Percentiles rank a stretch among this genome's conserved stretches.
Conservation (phyloP, 1,140 invertebrate genomes). For the Ceratosolen solmsi region DNA sequence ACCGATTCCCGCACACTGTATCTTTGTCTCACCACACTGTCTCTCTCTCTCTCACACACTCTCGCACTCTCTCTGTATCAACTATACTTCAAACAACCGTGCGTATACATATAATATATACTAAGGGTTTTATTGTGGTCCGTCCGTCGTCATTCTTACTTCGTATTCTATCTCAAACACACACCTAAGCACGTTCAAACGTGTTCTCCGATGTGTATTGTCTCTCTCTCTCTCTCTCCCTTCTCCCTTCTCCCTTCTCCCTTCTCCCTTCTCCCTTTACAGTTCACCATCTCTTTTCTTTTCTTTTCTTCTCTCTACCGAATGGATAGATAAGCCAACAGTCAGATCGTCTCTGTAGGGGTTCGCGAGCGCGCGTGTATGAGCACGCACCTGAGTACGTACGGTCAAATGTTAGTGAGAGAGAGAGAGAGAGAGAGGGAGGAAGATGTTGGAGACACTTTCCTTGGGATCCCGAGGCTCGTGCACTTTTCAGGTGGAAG, state of each 20-base stretch:
- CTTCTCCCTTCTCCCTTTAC: too few relatives aligned
- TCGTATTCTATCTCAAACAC: neutral
- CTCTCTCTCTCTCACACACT: neutral
- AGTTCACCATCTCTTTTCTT: too few relatives aligned
- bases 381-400: neutral
- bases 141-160: too few relatives aligned
- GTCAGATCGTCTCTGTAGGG: too few relatives aligned
- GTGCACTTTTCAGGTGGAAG: too few relatives aligned
- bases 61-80: neutral
- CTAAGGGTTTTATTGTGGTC: neutral
- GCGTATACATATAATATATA: neutral
- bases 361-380: neutral
- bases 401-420: neutral
- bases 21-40: neutral
- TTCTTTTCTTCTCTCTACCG: too few relatives aligned
- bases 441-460: neutral
- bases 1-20: neutral
- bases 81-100: neutral
- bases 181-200: slow-evolving; percentile 21
- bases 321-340: too few relatives aligned
- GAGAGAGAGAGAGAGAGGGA: slow-evolving; percentile 15
- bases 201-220: neutral
- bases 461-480: neutral
- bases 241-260: slow-evolving; percentile 1
- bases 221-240: neutral